Base-by-base conservation (phyloP, 2,797 vertebrate species). In the Sciurus vulgaris region DNA sequence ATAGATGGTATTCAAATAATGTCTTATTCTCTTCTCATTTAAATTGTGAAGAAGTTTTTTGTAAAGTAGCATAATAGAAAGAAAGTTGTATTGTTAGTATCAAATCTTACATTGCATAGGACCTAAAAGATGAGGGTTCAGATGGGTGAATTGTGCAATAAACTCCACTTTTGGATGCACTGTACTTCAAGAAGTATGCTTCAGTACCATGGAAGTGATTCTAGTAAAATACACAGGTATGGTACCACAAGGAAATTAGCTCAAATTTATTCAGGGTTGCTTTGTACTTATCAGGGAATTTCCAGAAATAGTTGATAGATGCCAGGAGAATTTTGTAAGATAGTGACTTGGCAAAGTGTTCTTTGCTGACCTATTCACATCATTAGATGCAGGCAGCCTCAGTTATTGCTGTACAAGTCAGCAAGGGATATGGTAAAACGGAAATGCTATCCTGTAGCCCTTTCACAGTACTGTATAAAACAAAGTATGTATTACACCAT, bases 81-180 rank as follows among this genome's bases (percentile, higher is more conserved):
- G 20, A 41, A 78, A 12, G 2, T 54, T 20, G 0, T 41, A 8
- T 11, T 44, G 2, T 44, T 7, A 54, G 26, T 14, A 13, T 44
- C n/a, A 5, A 33, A 11, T 61, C 17, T 38, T 74, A 3, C 3
- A 47, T 85, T 38, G 5, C 30, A 24, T 49, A 67, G 56, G 10
- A 41, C 18, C 22, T 17, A 69, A 74, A 22, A 70, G 11, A 20
- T 20, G 72, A 91, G 22, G 2, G 30, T 83, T 35, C 59, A 1
- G 63, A 1, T 17, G 4, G 86, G 1, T 30, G 11, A 84, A 35
- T 11, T 22, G 0, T 69, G 30, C 1, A n/a, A 4, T 22, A 41
- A 91, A 56, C 22, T 67, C 10, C 76, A 8, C 49, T 44, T 56
- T 70, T 11, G n/a, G 30, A 49, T 38, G 18, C 54, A 15, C 30